Evolutionary conservation across 1,140 invertebrate genomes (phyloP), one percentile per base, ranked within the genome.

Genomic region (Microplitis mediator): DNA sequence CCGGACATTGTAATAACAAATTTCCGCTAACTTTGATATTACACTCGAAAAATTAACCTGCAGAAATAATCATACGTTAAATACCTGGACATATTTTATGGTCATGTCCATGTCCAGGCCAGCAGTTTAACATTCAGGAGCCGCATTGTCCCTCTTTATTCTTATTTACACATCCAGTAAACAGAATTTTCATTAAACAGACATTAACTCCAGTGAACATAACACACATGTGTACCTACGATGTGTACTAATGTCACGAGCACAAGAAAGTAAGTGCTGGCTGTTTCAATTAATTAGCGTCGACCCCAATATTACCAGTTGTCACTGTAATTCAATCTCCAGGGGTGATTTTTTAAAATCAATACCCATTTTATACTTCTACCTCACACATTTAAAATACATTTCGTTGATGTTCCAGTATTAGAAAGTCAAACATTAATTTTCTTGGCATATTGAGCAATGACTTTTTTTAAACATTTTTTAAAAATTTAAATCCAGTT

Each of bases 1-100:
- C 82, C 84, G 83, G 81, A 82, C 81, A 85, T 78, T 77, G 80
- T 87, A 87, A 87, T 87, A 80, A 83, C 80, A 77, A 79, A 82
- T 82, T 84, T 87, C 86, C 86, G 84, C 82, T 31, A 13, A 65
- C 77, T 79, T 76, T 81, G 77, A 79, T 81, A 80, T 61, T 4
- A 45, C 36, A 23, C 39, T 32, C 13, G 31, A 34, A 50, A 50
- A n/a, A 23, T 23, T 23, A 23, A 23, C 23, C 23, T 23, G 23
- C 23, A 23, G 1, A 23, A 23, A 23, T 23, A 23, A 23, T 2
- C 23, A 23, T 64, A n/a, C 13, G 23, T 14, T n/a, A 23, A 64
- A 35, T n/a, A 54, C 52, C 9, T 61, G 32, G 13, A 34, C 16
- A 64, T 45, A 64, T 45, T 11, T 45, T 11, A 45, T 45, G 39